Evolutionary conservation across 2,888 invertebrate genomes (phyloP).

Genomic region (Lasioglossum morio): DNA sequence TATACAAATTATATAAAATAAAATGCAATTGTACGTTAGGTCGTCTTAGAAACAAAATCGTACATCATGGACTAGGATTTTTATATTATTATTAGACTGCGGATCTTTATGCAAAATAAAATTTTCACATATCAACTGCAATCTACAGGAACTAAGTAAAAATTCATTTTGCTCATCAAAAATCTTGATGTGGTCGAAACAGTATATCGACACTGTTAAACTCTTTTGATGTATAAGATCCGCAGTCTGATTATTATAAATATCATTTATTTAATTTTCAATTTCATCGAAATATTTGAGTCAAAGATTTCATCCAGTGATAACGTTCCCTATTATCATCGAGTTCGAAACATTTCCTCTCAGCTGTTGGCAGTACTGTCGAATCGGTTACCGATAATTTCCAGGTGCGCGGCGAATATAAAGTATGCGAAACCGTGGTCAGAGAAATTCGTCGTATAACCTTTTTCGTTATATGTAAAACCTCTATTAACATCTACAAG

Average conservation of each 20-base stretch:
- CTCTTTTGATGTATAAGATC: no score
- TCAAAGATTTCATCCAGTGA: background rate
- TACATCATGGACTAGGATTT: background rate
- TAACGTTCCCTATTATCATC: constrained; percentile 23
- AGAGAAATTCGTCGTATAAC: background rate
- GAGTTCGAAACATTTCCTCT: constrained; percentile 36
- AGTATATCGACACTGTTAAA: no score
- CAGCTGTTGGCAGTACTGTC: constrained; percentile 29
- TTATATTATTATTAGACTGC: background rate
- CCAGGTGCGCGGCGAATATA: constrained; percentile 49
- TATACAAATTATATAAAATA: constrained; percentile 34
- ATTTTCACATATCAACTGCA: no score
- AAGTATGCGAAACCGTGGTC: constrained; percentile 16
- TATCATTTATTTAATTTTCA: background rate
- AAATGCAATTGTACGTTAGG: constrained; percentile 10
- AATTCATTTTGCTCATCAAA: no score
- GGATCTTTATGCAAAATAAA: no score
- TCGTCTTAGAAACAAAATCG: background rate
- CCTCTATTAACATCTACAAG: background rate
- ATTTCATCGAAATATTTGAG: constrained; percentile 24
- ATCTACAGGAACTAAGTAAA: no score
- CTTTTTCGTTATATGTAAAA: background rate
- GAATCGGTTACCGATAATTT: constrained; percentile 26
- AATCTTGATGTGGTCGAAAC: no score
- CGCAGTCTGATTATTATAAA: background rate